Conservation (phyloP, 2,797 vertebrate species). For the Orestias chungarensis region DNA sequence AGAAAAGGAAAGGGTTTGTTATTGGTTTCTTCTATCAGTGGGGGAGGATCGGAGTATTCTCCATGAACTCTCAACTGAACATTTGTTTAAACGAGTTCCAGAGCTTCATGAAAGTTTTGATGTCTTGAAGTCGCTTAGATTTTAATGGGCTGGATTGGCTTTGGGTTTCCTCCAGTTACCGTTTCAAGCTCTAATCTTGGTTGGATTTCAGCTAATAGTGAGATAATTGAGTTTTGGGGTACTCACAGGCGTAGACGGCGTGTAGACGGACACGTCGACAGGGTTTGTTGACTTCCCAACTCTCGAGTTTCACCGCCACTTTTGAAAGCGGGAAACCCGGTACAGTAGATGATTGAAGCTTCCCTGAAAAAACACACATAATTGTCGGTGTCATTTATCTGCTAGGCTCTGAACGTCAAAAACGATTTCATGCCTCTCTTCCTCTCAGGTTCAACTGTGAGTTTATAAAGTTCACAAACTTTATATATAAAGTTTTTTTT, state of each 20-base stretch:
- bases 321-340: slow-evolving; percentile 4
- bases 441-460: neutral
- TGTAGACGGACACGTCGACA: neutral
- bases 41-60: slow-evolving; percentile 32
- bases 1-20: slow-evolving; percentile 37
- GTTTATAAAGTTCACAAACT: too few species aligned
- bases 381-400: neutral
- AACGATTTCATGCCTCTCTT: neutral
- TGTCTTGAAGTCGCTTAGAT: neutral
- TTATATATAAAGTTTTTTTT: too few species aligned
- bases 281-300: neutral
- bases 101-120: slow-evolving; percentile 6
- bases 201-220: slow-evolving; percentile 3
- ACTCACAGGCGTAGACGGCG: neutral
- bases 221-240: neutral
- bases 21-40: slow-evolving; percentile 24
- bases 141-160: neutral
- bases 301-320: neutral
- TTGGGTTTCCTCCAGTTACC: neutral
- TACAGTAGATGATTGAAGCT: neutral
- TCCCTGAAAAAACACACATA: neutral
- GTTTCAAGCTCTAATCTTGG: neutral
- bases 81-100: slow-evolving; percentile 12
- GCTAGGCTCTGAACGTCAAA: too few species aligned
- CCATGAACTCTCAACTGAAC: slow-evolving; percentile 18